These are phyloP conservation scores for Cantharis rufa DNA, from an alignment of 2,888 invertebrate species.

Conservation along the genomic window DNA sequence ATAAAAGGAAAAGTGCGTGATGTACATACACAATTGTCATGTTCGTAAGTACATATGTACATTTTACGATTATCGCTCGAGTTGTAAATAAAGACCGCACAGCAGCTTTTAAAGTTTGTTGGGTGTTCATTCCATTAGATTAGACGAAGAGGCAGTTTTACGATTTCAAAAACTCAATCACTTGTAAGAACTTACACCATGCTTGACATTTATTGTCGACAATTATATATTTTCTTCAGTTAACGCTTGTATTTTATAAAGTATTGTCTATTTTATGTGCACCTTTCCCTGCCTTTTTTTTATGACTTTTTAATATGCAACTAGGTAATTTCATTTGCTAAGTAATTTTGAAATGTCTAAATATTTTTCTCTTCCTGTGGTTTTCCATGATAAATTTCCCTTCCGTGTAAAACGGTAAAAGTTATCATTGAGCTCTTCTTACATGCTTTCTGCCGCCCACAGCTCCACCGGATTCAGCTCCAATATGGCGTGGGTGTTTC, in stretches of 20 bases:
- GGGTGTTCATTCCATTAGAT: constrained; percentile 33
- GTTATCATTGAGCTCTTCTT: background rate
- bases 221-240: constrained; percentile 41
- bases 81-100: constrained; percentile 40
- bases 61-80: constrained; percentile 33
- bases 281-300: background rate
- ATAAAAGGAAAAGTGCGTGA: background rate
- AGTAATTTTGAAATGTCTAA: background rate
- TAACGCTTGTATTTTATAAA: constrained; percentile 34
- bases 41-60: constrained; percentile 16
- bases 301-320: background rate
- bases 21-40: background rate
- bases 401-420: background rate
- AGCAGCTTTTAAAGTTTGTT: constrained; percentile 20
- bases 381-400: background rate
- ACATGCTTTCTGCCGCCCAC: background rate
- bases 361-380: background rate
- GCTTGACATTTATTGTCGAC: constrained; percentile 38
- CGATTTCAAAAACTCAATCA: constrained; percentile 36
- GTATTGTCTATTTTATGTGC: constrained; percentile 36
- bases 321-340: background rate
- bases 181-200: constrained; percentile 38
- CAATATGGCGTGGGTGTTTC: background rate
- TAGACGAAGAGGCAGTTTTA: constrained; percentile 30
- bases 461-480: background rate